Evolutionary conservation across 2,797 vertebrate species (phyloP), one percentile per base, ranked within the genome.

Genomic region (Meda fulgida): DNA sequence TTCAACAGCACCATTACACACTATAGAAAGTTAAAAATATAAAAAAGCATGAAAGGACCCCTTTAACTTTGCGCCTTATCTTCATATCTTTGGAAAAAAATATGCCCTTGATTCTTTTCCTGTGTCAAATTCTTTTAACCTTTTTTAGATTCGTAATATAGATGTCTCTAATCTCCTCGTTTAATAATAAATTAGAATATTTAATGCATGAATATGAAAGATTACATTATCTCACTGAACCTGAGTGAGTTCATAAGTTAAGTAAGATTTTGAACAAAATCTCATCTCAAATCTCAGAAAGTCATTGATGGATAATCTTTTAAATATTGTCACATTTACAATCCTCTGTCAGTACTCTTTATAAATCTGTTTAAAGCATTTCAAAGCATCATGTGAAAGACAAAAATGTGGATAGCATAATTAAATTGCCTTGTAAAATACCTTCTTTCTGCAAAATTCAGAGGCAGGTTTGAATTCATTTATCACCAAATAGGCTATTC

Each of bases 121-220:
- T 53, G 11, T 18, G 60, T 73, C 7, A 72, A 13, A 40, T 80
- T 75, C 40, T 51, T 31, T 31, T 65, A 65, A 75, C 71, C 40
- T 65, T 7, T 65, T 80, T 80, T 36, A 83, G 70, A 83, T 75
- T 83, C 58, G 8, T 83, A 51, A 83, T 70, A 66, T 19, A 83
- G 81, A 75, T 0, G 5, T 16, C 29, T 51, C 26, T 73, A 65
- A 82, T 63, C 19, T 38, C 73, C n/a, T 76, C 13, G 23, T 84
- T 84, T 69, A 58, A 77, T 84, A 69, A 77, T 84, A 26, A 23
- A 77, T 69, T 55, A 1, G 18, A 67, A 84, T 77, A 29, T 67
- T 67, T 53, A 83, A 78, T 55, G 26, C 63, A 69, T 84, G 46
- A 84, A 69, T 26, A 38, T 69, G 55, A 73, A 77, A 63, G 31